These are phyloP conservation scores for Lophotis ruficrista DNA, from an alignment of 2,113 vertebrate species.

Conservation along the genomic window DNA sequence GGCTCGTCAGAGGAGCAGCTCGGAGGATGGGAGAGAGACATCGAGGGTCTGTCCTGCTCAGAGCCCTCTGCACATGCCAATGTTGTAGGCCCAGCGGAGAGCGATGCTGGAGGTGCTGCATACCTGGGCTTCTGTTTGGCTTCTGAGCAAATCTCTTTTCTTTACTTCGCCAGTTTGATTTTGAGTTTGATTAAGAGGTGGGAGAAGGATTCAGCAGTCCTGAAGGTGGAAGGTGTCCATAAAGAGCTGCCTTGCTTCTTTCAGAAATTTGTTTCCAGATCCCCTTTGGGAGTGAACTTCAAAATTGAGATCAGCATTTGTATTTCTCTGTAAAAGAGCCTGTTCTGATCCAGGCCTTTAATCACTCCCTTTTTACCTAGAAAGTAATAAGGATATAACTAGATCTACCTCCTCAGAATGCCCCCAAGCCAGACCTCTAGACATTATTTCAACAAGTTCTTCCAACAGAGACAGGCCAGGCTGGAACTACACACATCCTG, in stretches of 20 bases:
- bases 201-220: neutral
- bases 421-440: neutral
- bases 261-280: neutral
- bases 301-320: neutral
- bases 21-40: neutral
- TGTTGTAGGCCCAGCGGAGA: neutral
- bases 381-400: neutral
- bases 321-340: neutral
- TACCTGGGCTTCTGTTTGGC: neutral
- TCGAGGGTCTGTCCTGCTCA: neutral
- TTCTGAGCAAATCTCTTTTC: neutral
- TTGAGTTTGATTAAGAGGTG: neutral
- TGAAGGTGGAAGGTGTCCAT: neutral
- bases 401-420: neutral
- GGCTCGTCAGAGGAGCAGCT: neutral
- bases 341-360: neutral
- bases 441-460: neutral
- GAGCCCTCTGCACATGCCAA: neutral
- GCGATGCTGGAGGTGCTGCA: neutral
- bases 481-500: neutral
- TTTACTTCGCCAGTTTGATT: neutral
- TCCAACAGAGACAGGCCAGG: neutral
- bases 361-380: conserved; percentile 6
- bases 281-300: neutral
- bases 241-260: neutral